Conservation (phyloP, 2,797 vertebrate species). For the Zenarchopterus dispar region DNA sequence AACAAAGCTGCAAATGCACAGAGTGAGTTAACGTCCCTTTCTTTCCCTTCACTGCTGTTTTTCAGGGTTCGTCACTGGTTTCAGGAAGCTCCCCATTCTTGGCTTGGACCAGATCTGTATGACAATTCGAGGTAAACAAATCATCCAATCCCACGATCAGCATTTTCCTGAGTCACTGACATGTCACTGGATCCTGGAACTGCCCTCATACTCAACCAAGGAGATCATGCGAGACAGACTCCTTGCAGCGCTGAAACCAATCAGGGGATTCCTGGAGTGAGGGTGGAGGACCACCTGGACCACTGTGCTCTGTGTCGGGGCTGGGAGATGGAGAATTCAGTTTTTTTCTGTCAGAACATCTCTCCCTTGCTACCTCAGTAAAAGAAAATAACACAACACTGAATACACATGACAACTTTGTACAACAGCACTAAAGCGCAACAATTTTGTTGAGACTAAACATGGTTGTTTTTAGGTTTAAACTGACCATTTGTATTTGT, state of each 20-base stretch:
- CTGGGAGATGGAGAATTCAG: background rate
- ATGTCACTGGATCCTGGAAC: background rate
- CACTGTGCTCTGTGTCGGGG: background rate
- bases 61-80: slow-evolving; percentile 82
- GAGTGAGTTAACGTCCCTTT: too few relatives aligned
- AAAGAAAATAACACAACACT: too few relatives aligned
- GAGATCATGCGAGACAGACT: slow-evolving; percentile 16
- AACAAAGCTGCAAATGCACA: too few relatives aligned
- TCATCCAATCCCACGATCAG: slow-evolving; percentile 43
- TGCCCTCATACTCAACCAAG: slow-evolving; percentile 24
- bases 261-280: slow-evolving; percentile 33
- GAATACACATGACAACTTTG: too few relatives aligned
- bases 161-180: slow-evolving; percentile 28
- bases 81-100: slow-evolving; percentile 69
- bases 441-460: too few relatives aligned
- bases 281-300: background rate
- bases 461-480: too few relatives aligned
- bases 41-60: background rate
- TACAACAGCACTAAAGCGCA: too few relatives aligned
- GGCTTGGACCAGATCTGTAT: slow-evolving; percentile 70
- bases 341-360: too few relatives aligned
- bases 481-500: too few relatives aligned
- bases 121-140: slow-evolving; percentile 30
- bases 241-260: slow-evolving; percentile 62
- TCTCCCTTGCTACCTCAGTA: too few relatives aligned